phyloP scores from a whole-genome alignment of 2,888 invertebrate species.

The Cephus pygmeus region DNA sequence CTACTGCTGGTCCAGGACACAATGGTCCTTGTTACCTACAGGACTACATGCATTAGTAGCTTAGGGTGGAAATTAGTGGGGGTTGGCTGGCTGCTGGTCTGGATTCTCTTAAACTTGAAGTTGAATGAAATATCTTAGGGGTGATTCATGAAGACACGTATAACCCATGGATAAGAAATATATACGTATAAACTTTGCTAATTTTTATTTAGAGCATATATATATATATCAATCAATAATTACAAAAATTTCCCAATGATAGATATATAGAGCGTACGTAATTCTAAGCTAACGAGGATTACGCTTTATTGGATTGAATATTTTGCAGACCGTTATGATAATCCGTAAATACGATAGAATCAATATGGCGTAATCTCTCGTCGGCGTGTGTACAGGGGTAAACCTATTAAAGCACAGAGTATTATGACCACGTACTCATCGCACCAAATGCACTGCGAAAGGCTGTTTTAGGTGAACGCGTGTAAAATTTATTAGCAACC shows the following conservation, averaged over 20 bases:
- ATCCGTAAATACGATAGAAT: constrained; percentile 43
- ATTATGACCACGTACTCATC: constrained; percentile 18
- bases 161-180: background rate
- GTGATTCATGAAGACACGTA: too few species aligned
- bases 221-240: background rate
- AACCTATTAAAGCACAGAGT: constrained; percentile 42
- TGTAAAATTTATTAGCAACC: background rate
- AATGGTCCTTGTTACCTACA: background rate
- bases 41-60: constrained; percentile 1
- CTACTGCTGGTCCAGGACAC: background rate
- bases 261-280: constrained; percentile 16
- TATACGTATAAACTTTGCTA: background rate
- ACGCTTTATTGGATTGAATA: constrained; percentile 43
- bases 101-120: background rate
- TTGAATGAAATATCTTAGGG: background rate
- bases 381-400: constrained; percentile 21
- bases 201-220: background rate
- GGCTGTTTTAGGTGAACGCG: background rate
- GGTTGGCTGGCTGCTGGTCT: background rate
- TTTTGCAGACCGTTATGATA: constrained; percentile 29
- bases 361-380: constrained; percentile 34
- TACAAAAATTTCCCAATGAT: background rate
- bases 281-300: constrained; percentile 36
- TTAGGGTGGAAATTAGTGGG: background rate
- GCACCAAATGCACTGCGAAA: background rate